phyloP scores from a whole-genome alignment of 1,140 invertebrate species.

The Archegozetes longisetosus region DNA sequence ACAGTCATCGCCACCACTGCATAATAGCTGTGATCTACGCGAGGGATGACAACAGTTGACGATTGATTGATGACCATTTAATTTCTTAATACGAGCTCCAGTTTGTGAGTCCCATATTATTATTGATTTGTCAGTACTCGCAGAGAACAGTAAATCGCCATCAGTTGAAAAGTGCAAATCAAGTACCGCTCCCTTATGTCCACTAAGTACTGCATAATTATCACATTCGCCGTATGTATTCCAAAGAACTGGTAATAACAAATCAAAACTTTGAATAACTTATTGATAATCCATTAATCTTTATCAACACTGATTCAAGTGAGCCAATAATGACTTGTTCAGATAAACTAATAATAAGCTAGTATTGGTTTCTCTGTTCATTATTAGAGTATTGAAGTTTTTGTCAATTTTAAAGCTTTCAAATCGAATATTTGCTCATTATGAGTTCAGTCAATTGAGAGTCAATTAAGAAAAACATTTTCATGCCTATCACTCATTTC shows the following conservation, averaged over 20 bases:
- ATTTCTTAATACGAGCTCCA: constrained; percentile 69
- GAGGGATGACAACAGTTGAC: constrained; percentile 45
- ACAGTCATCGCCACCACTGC: constrained; percentile 88
- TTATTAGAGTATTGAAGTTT: too few relatives aligned
- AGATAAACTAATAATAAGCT: too few relatives aligned
- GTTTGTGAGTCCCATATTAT: constrained; percentile 87
- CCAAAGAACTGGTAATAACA: constrained; percentile 64
- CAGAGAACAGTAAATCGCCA: constrained; percentile 34
- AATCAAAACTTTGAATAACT: too few relatives aligned
- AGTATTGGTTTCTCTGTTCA: too few relatives aligned
- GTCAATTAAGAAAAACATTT: too few relatives aligned
- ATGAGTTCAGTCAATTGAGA: too few relatives aligned
- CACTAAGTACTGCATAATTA: constrained; percentile 75
- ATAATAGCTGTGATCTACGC: constrained; percentile 65
- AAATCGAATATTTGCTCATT: too few relatives aligned
- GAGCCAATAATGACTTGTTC: too few relatives aligned
- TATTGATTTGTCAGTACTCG: constrained; percentile 80
- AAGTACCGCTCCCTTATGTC: constrained; percentile 91
- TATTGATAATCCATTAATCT: too few relatives aligned
- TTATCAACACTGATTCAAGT: too few relatives aligned
- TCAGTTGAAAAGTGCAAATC: constrained; percentile 92
- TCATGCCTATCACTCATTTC: too few relatives aligned
- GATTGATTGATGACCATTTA: constrained; percentile 52
- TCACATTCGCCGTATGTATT: constrained; percentile 96
- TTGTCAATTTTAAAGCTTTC: too few relatives aligned